Base-by-base conservation (phyloP, 2,888 invertebrate genomes). In the Ennomos quercinarius region DNA sequence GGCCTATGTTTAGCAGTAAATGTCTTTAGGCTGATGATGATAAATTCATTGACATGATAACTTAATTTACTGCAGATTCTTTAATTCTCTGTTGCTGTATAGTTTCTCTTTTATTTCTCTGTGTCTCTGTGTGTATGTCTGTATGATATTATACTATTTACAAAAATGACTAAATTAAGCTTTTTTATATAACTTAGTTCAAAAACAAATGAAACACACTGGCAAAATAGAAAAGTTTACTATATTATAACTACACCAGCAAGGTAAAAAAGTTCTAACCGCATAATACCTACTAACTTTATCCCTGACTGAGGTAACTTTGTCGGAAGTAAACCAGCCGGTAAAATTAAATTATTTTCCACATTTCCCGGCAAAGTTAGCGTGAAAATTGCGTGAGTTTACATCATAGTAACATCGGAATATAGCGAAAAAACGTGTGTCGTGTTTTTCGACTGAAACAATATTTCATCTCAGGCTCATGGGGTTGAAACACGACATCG, bases 401-500 rank as follows among this genome's bases (percentile, higher is more conserved):
- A 48, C 60, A 70, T 73, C 48, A 68, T 76, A 76, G 76, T 72
- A 70, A 62, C 71, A 68, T 59, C 55, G 68, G 61, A 69, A 70
- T 56, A 54, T 63, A 68, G 66, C 72, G 70, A 79, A 77, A 74
- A 73, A 67, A 63, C 73, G 70, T 77, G 72, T 78, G 81, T 81
- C 81, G 76, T 80, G 76, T 81, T 80, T 78, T 82, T 77, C 72
- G 71, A 56, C 70, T 78, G 74, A 76, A 79, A 80, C 85, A 78
- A 86, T 85, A 86, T 86, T 85, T 86, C 80, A 86, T 86, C 85
- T 83, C 79, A 68, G 69, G 71, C 71, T 80, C 74, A 85, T 77
- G 77, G 76, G 70, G 60, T 60, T 53, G 57, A 55, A 66, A 63
- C 86, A 85, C 80, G 86, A 74, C 66, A 84, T 75, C 63, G 67